phyloP scores from a whole-genome alignment of 2,888 invertebrate genomes.

The Apodemia duryi region DNA sequence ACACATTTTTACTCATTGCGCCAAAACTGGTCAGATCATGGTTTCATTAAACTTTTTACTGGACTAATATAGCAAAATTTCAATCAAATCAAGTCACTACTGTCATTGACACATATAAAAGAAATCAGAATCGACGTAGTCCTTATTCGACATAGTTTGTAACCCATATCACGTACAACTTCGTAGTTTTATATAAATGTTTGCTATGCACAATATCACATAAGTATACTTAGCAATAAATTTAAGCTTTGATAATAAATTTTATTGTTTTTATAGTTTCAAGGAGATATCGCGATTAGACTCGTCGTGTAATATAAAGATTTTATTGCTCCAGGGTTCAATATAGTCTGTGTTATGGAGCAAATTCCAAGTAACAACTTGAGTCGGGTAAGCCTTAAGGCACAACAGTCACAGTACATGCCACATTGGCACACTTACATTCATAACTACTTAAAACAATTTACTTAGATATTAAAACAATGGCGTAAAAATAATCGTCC shows the following conservation, averaged over 20 bases:
- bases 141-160: background rate
- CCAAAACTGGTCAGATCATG: too few species aligned
- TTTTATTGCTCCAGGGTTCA: conserved; percentile 49
- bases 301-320: conserved; percentile 61
- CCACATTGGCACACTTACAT: conserved; percentile 15
- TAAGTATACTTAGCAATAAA: conserved; percentile 40
- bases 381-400: conserved; percentile 66
- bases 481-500: background rate
- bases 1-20: too few species aligned
- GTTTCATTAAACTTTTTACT: too few species aligned
- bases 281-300: conserved; percentile 66
- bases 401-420: conserved; percentile 32
- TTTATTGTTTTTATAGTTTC: conserved; percentile 72
- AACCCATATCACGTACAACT: background rate
- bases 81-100: too few species aligned
- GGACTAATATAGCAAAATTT: too few species aligned
- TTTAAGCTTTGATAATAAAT: conserved; percentile 53
- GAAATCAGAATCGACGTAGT: background rate
- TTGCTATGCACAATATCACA: conserved; percentile 42
- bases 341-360: conserved; percentile 53
- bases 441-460: background rate
- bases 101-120: background rate
- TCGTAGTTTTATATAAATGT: conserved; percentile 4
- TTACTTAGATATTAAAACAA: background rate
- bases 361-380: conserved; percentile 46